These are phyloP conservation scores for Oegoconia quadripuncta DNA, from an alignment of 2,888 invertebrate genomes.

Conservation along the genomic window DNA sequence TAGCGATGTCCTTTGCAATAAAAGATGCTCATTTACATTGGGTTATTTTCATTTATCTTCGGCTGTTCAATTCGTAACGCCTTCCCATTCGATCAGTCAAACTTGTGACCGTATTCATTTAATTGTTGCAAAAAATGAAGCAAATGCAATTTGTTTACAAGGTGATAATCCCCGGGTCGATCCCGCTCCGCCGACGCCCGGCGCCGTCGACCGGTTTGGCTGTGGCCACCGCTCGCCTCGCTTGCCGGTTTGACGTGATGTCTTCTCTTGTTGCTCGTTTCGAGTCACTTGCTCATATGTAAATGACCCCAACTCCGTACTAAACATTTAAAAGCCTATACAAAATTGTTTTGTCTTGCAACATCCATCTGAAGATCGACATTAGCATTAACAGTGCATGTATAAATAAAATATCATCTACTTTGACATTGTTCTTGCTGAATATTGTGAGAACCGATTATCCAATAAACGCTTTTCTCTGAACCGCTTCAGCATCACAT, in stretches of 20 bases:
- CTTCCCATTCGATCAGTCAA: constrained; percentile 26
- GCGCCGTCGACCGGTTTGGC: constrained; percentile 75
- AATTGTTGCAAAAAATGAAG: constrained; percentile 40
- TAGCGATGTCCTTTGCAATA: constrained; percentile 11
- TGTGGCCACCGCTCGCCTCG: constrained; percentile 64
- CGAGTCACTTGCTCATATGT: constrained; percentile 62
- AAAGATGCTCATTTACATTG: constrained; percentile 2
- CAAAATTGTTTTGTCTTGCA: background rate
- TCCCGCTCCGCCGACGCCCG: constrained; percentile 46
- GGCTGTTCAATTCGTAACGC: constrained; percentile 21
- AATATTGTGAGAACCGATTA: constrained; percentile 30
- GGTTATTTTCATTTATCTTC: constrained; percentile 8
- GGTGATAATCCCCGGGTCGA: constrained; percentile 60
- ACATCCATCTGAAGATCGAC: background rate
- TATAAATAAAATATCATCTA: too few species aligned
- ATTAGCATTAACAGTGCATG: too few species aligned
- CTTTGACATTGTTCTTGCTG: constrained; percentile 49
- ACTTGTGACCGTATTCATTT: constrained; percentile 26
- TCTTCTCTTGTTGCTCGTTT: constrained; percentile 67
- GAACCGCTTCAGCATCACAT: constrained; percentile 53
- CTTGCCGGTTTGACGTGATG: constrained; percentile 73
- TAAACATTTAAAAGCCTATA: constrained; percentile 18
- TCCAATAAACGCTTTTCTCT: constrained; percentile 44
- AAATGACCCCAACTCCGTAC: constrained; percentile 64
- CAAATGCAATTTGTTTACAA: constrained; percentile 74